Evolutionary conservation across 2,113 vertebrate genomes (phyloP), one percentile per base, ranked within the genome.

Genomic region (Colaptes auratus): DNA sequence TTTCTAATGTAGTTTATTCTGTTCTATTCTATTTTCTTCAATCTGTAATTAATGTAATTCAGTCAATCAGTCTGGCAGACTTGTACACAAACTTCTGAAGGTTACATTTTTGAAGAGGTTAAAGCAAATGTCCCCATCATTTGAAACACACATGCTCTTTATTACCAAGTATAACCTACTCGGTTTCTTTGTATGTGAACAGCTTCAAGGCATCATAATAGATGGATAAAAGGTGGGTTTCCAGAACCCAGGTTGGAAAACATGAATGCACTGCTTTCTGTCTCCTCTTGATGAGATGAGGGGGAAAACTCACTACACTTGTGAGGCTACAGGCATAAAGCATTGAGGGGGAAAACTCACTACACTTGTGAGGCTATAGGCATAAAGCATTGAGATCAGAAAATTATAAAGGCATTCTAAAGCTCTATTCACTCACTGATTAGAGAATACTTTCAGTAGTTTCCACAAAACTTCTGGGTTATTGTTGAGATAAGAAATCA

Each of bases 401-500:
- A 87, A 93, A 82, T 42, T 44, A 52, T 12, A 12, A 77, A 84
- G 14, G 12, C 14, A 21, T 50, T 27, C 3, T 56, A 19, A 86
- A 70, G 24, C 7, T 12, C 46, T 9, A 12, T 36, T 63, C 80
- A 21, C 46, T 61, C 18, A 82, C 42, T 5, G 3, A 85, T 16
- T 17, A 30, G 8, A n/a, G 20, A 74, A 59, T 73, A 58, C 16
- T 91, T 58, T 44, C 1, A 55, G 50, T 35, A 42, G 4, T 63
- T 94, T 52, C 23, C 19, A 56, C 27, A 79, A 15, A 64, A 35
- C 81, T 90, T 92, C 9, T 50, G n/a, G 82, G 83, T 8, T 28
- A 71, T 52, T 66, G 1, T 42, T 0, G 0, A 82, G 31, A 60
- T 4, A 64, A 76, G 19, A 75, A 69, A 33, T 35, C 6, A 25